Evolutionary conservation across 2,113 vertebrate genomes (phyloP), one percentile per base, ranked within the genome.

Genomic region (Nerophis lumbriciformis): DNA sequence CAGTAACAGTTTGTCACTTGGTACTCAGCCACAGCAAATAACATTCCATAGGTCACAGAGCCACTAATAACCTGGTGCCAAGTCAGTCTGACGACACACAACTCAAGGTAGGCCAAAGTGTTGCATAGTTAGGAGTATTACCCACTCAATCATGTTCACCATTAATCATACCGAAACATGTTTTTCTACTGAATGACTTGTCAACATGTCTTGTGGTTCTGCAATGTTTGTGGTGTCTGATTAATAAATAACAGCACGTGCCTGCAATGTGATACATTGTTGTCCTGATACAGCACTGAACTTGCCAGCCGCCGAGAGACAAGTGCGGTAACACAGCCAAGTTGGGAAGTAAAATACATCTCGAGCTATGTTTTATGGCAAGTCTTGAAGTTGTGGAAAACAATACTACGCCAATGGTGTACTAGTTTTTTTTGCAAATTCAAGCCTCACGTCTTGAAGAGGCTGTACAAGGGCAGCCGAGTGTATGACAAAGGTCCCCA

Each of bases 1-100:
- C 37, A 6, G 15, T 16, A 55, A 55, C 15, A 16, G 37, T 55
- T 9, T 50, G 64, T 75, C 62, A 75, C 67, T 76, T 78, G 71
- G 80, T 77, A 53, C 54, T 48, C 59, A 68, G 80, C 69, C 72
- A 81, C 52, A 73, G 61, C 62, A 80, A 69, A 79, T 66, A 73
- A 73, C 63, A 75, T 75, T 58, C 72, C 63, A 74, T 63, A 52
- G 65, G 71, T 80, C 58, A 72, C 50, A 60, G 67, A 72, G 54
- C 36, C 66, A 70, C 65, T 63, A 77, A 70, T 60, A 78, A 69
- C 53, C 54, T 48, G 38, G 53, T 69, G 77, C 78, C 70, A 80
- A 78, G 69, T 74, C 38, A 59, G 68, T 82, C 48, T 61, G 58
- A 66, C 65, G 66, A 71, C 70, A 82, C 16, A 45, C 45, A 64